Evolutionary conservation across 2,797 vertebrate species (phyloP).

Genomic region (Falco rusticolus): DNA sequence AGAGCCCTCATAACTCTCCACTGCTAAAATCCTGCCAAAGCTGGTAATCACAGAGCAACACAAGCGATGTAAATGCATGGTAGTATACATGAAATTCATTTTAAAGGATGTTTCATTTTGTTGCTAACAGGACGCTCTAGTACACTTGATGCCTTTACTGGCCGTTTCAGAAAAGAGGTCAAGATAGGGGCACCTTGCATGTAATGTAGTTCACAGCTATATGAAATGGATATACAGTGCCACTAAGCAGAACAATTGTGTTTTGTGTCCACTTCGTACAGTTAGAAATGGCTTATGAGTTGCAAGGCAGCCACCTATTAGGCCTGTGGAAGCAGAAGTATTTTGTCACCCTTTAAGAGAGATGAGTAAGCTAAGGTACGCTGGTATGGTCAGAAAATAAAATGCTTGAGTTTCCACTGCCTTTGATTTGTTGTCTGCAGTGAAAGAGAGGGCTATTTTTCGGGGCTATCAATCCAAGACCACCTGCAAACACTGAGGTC

Average conservation of each 20-base stretch:
- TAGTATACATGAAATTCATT: background rate
- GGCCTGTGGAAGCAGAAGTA: background rate
- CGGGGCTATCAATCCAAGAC: background rate
- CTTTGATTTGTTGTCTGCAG: background rate
- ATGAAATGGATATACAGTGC: background rate
- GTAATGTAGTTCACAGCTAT: background rate
- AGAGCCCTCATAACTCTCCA: background rate
- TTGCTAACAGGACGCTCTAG: background rate
- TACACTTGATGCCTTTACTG: background rate
- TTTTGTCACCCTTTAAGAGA: slow-evolving; percentile 5
- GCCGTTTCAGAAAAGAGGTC: background rate
- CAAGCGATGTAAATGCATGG: background rate
- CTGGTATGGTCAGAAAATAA: background rate
- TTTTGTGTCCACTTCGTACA: background rate
- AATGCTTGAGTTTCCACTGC: background rate
- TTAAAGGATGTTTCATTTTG: background rate
- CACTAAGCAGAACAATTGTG: background rate
- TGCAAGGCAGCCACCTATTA: background rate
- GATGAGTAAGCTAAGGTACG: background rate
- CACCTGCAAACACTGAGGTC: background rate
- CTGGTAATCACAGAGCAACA: background rate
- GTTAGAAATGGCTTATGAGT: slow-evolving; percentile 15
- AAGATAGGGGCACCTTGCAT: background rate
- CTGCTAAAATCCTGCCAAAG: background rate
- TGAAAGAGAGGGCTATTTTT: background rate